Conservation (phyloP, 2,113 vertebrate genomes). For the Alligator mississippiensis region DNA sequence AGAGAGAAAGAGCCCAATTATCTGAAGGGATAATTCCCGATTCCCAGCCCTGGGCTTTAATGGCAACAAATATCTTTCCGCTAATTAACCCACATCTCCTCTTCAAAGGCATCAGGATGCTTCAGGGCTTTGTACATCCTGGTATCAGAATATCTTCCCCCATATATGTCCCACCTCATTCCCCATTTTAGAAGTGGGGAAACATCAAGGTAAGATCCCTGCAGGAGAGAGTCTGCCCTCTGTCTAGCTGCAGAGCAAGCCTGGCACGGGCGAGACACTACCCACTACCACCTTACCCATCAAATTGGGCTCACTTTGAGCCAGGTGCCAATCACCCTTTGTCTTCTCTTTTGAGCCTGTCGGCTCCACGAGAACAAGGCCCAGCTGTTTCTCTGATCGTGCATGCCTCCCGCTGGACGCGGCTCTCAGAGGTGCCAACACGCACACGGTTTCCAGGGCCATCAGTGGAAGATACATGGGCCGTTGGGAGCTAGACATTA, state of each 20-base stretch:
- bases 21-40: neutral
- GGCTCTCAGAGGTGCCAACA: neutral
- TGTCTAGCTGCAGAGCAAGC: neutral
- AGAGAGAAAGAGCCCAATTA: neutral
- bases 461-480: neutral
- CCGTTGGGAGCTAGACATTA: neutral
- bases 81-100: neutral
- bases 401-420: rapidly evolving
- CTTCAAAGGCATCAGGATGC: neutral
- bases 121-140: neutral
- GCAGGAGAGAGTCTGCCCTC: neutral
- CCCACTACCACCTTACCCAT: neutral
- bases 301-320: neutral
- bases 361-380: rapidly evolving
- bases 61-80: neutral
- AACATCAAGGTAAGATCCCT: neutral
- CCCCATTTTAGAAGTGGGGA: neutral
- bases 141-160: neutral
- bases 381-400: neutral
- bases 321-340: neutral
- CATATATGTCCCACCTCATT: no score
- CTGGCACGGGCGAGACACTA: neutral
- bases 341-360: neutral
- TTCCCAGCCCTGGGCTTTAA: neutral
- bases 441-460: rapidly evolving